Evolutionary conservation across 2,888 invertebrate genomes (phyloP), one percentile per base, ranked within the genome.

Genomic region (Eutolmus rufibarbis): DNA sequence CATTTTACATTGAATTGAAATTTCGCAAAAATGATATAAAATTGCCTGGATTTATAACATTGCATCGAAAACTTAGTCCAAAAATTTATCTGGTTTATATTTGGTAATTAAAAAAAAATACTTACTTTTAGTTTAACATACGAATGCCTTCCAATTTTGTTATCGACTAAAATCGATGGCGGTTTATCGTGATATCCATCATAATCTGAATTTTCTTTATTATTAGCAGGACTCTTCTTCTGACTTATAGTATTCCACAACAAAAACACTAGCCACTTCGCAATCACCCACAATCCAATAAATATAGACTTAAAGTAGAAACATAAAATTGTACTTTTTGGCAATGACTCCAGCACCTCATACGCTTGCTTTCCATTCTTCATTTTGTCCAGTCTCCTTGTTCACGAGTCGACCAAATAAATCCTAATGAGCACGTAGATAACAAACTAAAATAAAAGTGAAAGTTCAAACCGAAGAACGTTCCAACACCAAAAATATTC

Each of bases 41-140:
- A n/a, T n/a, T n/a, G n/a, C n/a, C n/a, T n/a, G n/a, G n/a, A n/a
- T n/a, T n/a, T n/a, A n/a, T n/a, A n/a, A n/a, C n/a, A n/a, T n/a
- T n/a, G n/a, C n/a, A n/a, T n/a, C n/a, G n/a, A n/a, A n/a, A n/a
- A n/a, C n/a, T n/a, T n/a, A n/a, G n/a, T n/a, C n/a, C n/a, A n/a
- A n/a, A 28, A 28, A 28, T 28, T 28, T 28, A 28, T 1, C 28
- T 28, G 28, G 1, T 28, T 1, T 28, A 34, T 34, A 31, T 31
- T 31, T 31, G 7, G 34, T 34, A 7, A 7, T n/a, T n/a, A 51
- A 51, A 51, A 51, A 46, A 46, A 16, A 51, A 76, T 88, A 91
- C 92, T 92, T 92, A 95, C 95, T 94, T 95, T 94, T 76, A 95
- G 92, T 91, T 95, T 95, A 76, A 95, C 93, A 90, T 95, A 95